These are phyloP conservation scores for Ceratitis capitata DNA, from an alignment of 1,140 invertebrate genomes.

Conservation along the genomic window DNA sequence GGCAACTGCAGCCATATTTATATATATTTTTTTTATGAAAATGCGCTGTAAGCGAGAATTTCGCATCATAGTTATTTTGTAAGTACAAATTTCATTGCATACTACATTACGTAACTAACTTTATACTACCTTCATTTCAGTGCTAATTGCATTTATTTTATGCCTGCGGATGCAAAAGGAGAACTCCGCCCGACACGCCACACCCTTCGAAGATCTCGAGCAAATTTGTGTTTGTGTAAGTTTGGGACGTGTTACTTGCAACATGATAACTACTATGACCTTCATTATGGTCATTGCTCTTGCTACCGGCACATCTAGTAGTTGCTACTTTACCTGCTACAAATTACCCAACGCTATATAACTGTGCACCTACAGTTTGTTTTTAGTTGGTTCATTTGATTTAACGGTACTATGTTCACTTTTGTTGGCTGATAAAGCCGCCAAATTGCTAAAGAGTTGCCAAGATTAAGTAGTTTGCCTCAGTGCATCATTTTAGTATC, in stretches of 20 bases:
- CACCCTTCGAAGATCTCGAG: no score
- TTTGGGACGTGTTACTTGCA: neutral
- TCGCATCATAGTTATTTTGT: constrained; percentile 18
- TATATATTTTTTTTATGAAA: constrained; percentile 17
- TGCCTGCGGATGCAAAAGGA: neutral
- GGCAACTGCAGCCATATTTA: neutral
- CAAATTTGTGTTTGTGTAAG: neutral
- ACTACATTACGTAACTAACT: neutral
- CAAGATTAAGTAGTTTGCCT: constrained; percentile 2
- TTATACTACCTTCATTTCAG: constrained; percentile 6
- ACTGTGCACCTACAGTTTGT: neutral
- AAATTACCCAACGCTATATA: neutral
- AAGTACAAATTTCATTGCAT: neutral
- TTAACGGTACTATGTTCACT: neutral
- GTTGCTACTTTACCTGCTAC: constrained; percentile 4
- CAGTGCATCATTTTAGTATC: no score
- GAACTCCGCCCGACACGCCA: no score
- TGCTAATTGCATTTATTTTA: constrained; percentile 35
- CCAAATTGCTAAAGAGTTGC: constrained; percentile 4
- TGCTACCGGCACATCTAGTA: no score
- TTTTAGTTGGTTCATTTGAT: neutral
- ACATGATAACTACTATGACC: neutral
- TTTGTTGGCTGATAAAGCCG: constrained; percentile 20
- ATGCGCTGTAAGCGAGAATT: neutral
- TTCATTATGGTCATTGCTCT: neutral